These are phyloP conservation scores for Epizoanthus stellaris DNA, from an alignment of 92 coral and sea anemone species.

Conservation along the genomic window DNA sequence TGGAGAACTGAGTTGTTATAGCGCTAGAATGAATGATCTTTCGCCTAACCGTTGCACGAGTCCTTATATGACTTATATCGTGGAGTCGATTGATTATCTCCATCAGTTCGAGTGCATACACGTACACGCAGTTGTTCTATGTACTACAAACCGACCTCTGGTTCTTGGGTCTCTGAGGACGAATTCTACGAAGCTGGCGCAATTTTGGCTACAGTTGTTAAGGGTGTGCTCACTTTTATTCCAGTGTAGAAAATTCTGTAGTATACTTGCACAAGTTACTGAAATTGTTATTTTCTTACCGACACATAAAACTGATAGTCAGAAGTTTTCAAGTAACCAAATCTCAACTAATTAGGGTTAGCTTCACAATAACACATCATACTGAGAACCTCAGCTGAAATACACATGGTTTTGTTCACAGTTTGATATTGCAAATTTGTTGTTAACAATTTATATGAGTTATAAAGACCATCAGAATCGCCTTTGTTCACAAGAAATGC, in stretches of 20 bases:
- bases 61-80: too few species aligned
- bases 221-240: background rate
- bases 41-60: too few species aligned
- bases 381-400: background rate
- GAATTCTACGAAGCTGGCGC: too few species aligned
- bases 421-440: background rate
- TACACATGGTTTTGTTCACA: slow-evolving; percentile 10
- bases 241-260: background rate
- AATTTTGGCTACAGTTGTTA: background rate
- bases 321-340: too few species aligned
- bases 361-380: background rate
- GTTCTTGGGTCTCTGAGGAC: too few species aligned
- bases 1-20: background rate
- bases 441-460: background rate
- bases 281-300: too few species aligned
- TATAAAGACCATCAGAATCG: background rate
- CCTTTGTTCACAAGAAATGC: background rate
- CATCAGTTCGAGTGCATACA: too few species aligned
- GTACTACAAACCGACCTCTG: background rate
- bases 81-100: too few species aligned
- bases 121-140: background rate
- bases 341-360: background rate
- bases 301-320: too few species aligned
- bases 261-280: background rate
- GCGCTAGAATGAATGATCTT: too few species aligned